phyloP scores from a whole-genome alignment of 2,888 invertebrate species.

The Drosophila niveifrons region DNA sequence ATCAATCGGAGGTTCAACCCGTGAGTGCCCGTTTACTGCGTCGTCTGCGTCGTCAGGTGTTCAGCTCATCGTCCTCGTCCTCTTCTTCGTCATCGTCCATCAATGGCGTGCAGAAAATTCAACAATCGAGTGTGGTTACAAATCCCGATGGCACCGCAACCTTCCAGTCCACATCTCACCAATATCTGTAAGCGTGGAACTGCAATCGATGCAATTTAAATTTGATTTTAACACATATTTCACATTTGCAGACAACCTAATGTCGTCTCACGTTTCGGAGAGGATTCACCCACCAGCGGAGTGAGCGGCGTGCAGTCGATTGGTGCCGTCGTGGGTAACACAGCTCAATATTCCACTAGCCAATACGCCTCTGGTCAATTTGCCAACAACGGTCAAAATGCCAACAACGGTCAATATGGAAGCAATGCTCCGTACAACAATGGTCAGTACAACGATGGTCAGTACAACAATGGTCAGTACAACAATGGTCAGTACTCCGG shows the following conservation, averaged over 20 bases:
- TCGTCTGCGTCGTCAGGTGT: slow-evolving; percentile 75
- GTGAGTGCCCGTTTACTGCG: slow-evolving; percentile 79
- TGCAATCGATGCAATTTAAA: slow-evolving; percentile 1
- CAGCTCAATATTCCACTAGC: background rate
- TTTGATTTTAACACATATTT: background rate
- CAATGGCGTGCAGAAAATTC: slow-evolving; percentile 40
- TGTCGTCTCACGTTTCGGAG: slow-evolving; percentile 53
- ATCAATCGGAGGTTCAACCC: slow-evolving; percentile 76
- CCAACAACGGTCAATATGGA: too few relatives aligned
- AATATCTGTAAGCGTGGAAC: slow-evolving; percentile 4
- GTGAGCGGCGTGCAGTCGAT: background rate
- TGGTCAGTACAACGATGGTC: too few relatives aligned
- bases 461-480: too few relatives aligned
- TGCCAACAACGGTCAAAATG: too few relatives aligned
- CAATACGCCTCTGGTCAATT: background rate
- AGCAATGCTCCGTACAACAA: too few relatives aligned
- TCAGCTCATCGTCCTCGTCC: slow-evolving; percentile 61
- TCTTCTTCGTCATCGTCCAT: slow-evolving; percentile 49
- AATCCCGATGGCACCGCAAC: slow-evolving; percentile 48
- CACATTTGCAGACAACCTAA: background rate
- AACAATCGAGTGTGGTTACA: slow-evolving; percentile 44
- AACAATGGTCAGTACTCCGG: background rate
- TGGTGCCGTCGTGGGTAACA: background rate
- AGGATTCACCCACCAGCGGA: slow-evolving; percentile 44
- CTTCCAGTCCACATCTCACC: slow-evolving; percentile 20